Conservation (phyloP, 2,797 vertebrate species). For the Alca torda region DNA sequence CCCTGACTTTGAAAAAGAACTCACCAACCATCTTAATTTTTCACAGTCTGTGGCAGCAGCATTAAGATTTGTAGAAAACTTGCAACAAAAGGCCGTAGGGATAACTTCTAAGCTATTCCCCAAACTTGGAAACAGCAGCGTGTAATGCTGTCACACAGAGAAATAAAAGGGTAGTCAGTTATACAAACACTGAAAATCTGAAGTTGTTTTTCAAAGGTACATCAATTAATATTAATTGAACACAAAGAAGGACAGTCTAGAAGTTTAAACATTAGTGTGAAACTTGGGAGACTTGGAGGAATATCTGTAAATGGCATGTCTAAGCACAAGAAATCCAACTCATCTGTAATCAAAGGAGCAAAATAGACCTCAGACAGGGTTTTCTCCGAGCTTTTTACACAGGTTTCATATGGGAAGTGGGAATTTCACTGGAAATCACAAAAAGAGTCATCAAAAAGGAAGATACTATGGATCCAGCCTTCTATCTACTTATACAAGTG, state of each 20-base stretch:
- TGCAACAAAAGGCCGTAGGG: neutral
- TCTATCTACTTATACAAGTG: neutral
- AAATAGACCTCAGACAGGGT: neutral
- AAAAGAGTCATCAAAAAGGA: neutral
- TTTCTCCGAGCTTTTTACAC: neutral
- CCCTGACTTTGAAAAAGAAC: neutral
- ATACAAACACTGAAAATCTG: neutral
- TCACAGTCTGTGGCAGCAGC: neutral
- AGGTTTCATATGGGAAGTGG: neutral
- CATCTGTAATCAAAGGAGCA: neutral
- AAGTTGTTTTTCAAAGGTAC: neutral
- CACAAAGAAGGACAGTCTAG: neutral
- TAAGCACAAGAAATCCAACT: neutral
- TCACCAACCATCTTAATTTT: neutral
- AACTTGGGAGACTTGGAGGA: neutral
- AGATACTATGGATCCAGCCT: neutral
- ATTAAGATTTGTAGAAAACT: neutral
- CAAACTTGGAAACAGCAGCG: neutral
- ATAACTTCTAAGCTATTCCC: neutral
- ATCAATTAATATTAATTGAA: neutral
- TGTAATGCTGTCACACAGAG: neutral
- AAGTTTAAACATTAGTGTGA: neutral
- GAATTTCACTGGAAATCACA: neutral
- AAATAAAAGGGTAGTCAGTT: neutral
- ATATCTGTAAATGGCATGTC: neutral